Percentiles rank a stretch among this genome's conserved stretches.
Conservation (phyloP, 2,888 invertebrate species). For the Oeneis ivallda region DNA sequence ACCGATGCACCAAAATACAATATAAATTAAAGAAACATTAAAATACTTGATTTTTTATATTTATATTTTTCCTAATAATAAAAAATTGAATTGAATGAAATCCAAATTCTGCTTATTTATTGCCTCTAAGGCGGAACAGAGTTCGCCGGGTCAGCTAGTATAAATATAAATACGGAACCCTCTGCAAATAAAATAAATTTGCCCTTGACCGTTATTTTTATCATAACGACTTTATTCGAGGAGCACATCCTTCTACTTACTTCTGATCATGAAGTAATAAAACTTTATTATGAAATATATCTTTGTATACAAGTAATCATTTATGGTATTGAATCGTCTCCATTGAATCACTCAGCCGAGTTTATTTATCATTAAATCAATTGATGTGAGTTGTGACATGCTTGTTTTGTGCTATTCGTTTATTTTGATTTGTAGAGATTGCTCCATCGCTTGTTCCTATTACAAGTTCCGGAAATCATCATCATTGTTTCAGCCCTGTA, state of each 20-base stretch:
- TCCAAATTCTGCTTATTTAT: too few species aligned
- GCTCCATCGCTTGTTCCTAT: not conserved
- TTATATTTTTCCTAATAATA: too few species aligned
- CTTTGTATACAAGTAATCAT: slow-evolving; percentile 39
- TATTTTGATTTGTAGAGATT: slow-evolving; percentile 26
- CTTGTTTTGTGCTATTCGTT: slow-evolving; percentile 35
- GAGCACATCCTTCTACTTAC: slow-evolving; percentile 37
- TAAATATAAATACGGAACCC: slow-evolving; percentile 25
- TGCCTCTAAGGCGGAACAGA: too few species aligned
- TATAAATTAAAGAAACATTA: too few species aligned
- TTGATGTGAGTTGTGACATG: slow-evolving; percentile 41
- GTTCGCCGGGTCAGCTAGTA: too few species aligned
- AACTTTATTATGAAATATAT: slow-evolving; percentile 41
- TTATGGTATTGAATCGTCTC: slow-evolving; percentile 41
- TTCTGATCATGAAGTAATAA: slow-evolving; percentile 36
- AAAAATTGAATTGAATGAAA: too few species aligned
- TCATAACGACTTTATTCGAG: slow-evolving; percentile 33
- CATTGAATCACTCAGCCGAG: slow-evolving; percentile 42
- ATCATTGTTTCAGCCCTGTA: not conserved
- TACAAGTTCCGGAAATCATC: not conserved
- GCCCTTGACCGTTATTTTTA: slow-evolving; percentile 40
- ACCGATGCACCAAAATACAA: too few species aligned
- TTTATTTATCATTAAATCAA: slow-evolving; percentile 46
- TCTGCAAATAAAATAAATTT: slow-evolving; percentile 31
- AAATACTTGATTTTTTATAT: too few species aligned